A percentile compares a stretch with the other conserved stretches of the same genome.
phyloP scores from a whole-genome alignment of 2,888 invertebrate genomes.

The Coelinius sp. region DNA sequence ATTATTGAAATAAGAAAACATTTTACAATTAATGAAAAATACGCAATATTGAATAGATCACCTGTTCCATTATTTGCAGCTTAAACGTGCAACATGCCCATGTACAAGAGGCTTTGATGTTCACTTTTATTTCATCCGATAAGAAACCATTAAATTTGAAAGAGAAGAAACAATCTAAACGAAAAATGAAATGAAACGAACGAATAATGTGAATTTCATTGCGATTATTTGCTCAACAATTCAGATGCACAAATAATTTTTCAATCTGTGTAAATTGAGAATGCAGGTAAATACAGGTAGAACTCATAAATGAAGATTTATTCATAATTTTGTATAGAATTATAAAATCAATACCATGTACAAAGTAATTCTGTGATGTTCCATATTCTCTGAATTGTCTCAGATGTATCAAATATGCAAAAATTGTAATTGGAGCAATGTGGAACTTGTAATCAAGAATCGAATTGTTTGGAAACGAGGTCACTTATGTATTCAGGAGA shows the following conservation, averaged over 20 bases:
- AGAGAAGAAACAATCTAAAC: not conserved
- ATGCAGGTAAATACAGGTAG: not conserved
- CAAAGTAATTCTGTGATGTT: constrained; percentile 18
- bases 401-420: not conserved
- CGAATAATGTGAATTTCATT: not conserved
- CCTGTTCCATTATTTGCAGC: not conserved
- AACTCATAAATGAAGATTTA: not conserved
- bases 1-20: not conserved
- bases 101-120: not conserved
- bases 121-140: not conserved
- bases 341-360: not conserved
- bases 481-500: not conserved
- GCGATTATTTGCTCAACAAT: constrained; percentile 7
- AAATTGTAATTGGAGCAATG: not conserved
- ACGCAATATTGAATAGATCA: not conserved
- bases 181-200: not conserved
- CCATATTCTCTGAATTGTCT: constrained; percentile 1
- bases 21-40: not conserved
- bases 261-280: not conserved
- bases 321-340: not conserved
- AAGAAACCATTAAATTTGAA: too few relatives aligned
- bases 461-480: not conserved
- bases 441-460: not conserved
- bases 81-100: not conserved
- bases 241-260: not conserved